Base-by-base conservation (phyloP, 2,113 vertebrate genomes). In the Jaculus jaculus region DNA sequence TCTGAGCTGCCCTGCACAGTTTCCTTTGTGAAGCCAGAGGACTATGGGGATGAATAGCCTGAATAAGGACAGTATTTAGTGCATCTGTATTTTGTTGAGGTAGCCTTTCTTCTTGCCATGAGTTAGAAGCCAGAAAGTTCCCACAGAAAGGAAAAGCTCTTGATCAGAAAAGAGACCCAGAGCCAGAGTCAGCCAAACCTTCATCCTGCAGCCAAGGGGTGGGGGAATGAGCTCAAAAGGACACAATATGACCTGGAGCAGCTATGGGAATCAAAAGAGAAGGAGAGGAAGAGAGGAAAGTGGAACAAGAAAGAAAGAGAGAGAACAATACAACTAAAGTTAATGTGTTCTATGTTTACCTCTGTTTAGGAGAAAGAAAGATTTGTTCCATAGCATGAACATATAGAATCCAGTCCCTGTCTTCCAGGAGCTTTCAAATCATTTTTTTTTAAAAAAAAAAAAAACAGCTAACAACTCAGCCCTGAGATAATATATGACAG, bases 21-120 rank as follows among this genome's bases (percentile, higher is more conserved):
- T 77, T 73, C 78, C 79, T 95, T 90, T 93, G 86, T 89, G 91
- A 89, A 21, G 82, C 82, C 0, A 0, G 60, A 71, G n/a, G 42
- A 47, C 58, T 61, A 23, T 18, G 54, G 86, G 85, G 86, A 37
- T 60, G 28, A 21, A 3, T 0, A 20, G 84, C 71, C 80, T 26
- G 58, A 42, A 47, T 28, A 28, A 82, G 68, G 83, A 93, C n/a
- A 54, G 63, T 42, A 61, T 32, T 23, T 2, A 15, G 61, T 2
- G 81, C 28, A 13, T 39, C 60, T 1, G 1, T 0, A 0, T 42
- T 71, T 87, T 60, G 79, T 39, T 7, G 28, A 65, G 60, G 54
- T 32, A 61, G 39, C 15, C 16, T 65, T 84, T 65, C 78, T 86
- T 60, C 65, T 61, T 9, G 39, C 61, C 7, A 0, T 6, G 30